Conservation (phyloP, 37 sponge, comb jelly and placozoan genomes). For the Aphrocallistes beatrix region DNA sequence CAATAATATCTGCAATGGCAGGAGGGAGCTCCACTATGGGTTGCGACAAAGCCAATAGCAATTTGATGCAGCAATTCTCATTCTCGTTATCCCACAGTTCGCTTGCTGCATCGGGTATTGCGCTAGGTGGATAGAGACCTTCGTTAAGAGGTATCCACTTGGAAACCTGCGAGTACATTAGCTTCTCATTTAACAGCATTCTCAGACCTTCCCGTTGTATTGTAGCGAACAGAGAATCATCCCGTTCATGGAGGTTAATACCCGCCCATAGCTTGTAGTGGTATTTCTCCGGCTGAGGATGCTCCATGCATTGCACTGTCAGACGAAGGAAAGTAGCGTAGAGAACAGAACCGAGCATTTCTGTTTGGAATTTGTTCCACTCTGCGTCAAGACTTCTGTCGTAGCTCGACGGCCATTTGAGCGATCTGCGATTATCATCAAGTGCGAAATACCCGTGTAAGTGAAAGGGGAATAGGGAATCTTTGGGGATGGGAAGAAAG, state of each 20-base stretch:
- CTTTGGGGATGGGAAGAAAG: constrained; percentile 3
- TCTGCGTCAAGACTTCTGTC: neutral
- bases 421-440: neutral
- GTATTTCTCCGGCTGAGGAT: neutral
- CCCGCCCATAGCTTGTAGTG: neutral
- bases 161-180: neutral
- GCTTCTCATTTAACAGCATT: neutral
- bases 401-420: neutral
- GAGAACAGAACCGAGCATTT: neutral
- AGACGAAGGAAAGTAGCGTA: neutral
- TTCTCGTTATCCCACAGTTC: neutral
- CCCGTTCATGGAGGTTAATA: neutral
- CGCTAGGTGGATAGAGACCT: neutral
- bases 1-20: neutral
- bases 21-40: neutral
- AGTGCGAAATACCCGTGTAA: neutral
- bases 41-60: neutral
- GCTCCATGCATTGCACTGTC: neutral
- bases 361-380: neutral
- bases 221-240: neutral
- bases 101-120: neutral
- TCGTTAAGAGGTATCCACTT: neutral
- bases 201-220: neutral
- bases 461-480: neutral
- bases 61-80: neutral